A percentile compares a stretch with the other conserved stretches of the same genome.
phyloP scores from a whole-genome alignment of 1,140 invertebrate genomes.

The Cydia splendana region DNA sequence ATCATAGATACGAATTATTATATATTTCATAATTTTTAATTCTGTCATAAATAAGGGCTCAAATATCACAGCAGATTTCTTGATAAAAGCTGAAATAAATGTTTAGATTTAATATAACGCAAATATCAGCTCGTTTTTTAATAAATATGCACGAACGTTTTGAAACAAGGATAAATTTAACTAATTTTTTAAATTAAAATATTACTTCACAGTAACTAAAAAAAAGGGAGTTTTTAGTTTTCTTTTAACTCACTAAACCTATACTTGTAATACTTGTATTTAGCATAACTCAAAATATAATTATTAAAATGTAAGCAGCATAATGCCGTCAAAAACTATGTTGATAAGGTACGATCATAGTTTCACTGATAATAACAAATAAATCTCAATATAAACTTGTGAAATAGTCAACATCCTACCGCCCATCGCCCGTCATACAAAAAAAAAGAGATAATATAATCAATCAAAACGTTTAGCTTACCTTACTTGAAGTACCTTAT shows the following conservation, averaged over 20 bases:
- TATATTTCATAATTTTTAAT: constrained; percentile 8
- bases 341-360: neutral
- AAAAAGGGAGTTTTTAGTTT: neutral
- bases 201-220: too few relatives aligned
- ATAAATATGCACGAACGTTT: too few relatives aligned
- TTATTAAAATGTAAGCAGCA: neutral
- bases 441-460: neutral
- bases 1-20: neutral
- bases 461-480: neutral
- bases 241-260: neutral
- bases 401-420: neutral
- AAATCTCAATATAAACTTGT: too few relatives aligned
- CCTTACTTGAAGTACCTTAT: neutral
- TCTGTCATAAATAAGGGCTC: constrained; percentile 29
- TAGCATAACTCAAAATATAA: neutral
- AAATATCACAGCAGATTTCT: constrained; percentile 32
- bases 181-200: too few relatives aligned
- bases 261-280: neutral
- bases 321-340: neutral
- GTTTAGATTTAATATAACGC: neutral
- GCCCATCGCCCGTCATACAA: neutral
- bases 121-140: neutral
- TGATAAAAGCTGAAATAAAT: constrained; percentile 21
- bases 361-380: neutral
- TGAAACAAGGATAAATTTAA: too few relatives aligned